Conservation (phyloP, 2,797 vertebrate genomes). For the Ctenopoma kingsleyae region DNA sequence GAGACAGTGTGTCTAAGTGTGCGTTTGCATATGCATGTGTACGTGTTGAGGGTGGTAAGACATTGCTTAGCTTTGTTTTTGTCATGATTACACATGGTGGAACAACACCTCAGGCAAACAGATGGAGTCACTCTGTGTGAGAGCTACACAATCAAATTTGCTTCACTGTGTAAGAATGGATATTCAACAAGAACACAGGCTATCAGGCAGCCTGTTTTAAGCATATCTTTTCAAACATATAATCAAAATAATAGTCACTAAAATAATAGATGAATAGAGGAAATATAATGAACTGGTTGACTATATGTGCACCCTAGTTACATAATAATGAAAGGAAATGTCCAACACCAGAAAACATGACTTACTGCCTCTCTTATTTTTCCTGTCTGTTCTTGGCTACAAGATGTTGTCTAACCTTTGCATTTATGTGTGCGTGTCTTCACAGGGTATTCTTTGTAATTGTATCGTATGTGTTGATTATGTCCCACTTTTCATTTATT, state of each 20-base stretch:
- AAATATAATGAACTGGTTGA: background rate
- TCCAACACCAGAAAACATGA: background rate
- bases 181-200: background rate
- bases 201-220: background rate
- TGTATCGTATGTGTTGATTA: too few species aligned
- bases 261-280: constrained; percentile 4
- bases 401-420: background rate
- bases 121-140: constrained; percentile 72
- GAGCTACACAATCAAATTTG: constrained; percentile 55
- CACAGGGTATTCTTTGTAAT: background rate
- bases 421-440: background rate
- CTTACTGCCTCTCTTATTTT: background rate
- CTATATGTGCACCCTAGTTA: background rate
- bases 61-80: constrained; percentile 59
- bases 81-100: constrained; percentile 75
- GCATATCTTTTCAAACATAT: background rate
- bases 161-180: constrained; percentile 28
- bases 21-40: background rate
- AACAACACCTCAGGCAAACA: constrained; percentile 72
- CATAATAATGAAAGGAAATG: background rate
- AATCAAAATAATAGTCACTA: background rate
- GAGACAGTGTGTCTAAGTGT: background rate
- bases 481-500: too few species aligned
- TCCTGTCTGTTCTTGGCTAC: too few species aligned
- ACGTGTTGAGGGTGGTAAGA: constrained; percentile 51